Evolutionary conservation across 2,888 invertebrate genomes (phyloP).

Genomic region (Cryptocephalus primarius): DNA sequence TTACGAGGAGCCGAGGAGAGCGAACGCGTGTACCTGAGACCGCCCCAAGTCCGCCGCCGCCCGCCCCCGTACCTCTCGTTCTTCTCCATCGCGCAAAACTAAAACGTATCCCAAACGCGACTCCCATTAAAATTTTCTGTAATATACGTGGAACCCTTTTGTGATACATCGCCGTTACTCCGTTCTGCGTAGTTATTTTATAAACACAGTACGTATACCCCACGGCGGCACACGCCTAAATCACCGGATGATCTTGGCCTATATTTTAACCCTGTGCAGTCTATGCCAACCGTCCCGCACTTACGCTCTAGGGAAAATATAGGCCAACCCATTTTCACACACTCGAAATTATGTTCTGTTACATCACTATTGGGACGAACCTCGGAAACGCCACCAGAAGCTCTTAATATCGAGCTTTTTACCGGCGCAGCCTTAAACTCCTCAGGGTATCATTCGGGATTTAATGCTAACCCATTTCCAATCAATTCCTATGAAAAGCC

Average conservation of each 20-base stretch:
- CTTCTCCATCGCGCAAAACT: too few species aligned
- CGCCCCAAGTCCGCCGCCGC: background rate
- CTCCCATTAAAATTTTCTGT: background rate
- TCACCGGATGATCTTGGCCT: conserved; percentile 10
- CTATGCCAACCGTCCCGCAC: conserved; percentile 2
- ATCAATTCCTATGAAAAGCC: too few species aligned
- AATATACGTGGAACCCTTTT: background rate
- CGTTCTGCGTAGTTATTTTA: too few species aligned
- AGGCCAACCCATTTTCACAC: too few species aligned
- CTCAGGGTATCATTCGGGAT: background rate
- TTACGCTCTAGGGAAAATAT: background rate
- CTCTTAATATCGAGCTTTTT: too few species aligned
- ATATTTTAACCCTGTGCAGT: conserved; percentile 2
- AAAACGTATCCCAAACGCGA: background rate
- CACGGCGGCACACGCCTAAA: conserved; percentile 7
- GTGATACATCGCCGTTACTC: too few species aligned
- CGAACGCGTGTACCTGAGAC: background rate
- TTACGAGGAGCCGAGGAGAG: conserved; percentile 6
- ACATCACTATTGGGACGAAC: background rate
- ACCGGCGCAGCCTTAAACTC: background rate
- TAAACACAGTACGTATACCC: background rate
- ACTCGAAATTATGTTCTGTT: background rate
- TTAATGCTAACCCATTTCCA: too few species aligned
- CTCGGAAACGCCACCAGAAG: too few species aligned
- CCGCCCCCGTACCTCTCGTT: background rate